Conservation (phyloP, 2,113 vertebrate genomes). For the Myiagra hebetior region DNA sequence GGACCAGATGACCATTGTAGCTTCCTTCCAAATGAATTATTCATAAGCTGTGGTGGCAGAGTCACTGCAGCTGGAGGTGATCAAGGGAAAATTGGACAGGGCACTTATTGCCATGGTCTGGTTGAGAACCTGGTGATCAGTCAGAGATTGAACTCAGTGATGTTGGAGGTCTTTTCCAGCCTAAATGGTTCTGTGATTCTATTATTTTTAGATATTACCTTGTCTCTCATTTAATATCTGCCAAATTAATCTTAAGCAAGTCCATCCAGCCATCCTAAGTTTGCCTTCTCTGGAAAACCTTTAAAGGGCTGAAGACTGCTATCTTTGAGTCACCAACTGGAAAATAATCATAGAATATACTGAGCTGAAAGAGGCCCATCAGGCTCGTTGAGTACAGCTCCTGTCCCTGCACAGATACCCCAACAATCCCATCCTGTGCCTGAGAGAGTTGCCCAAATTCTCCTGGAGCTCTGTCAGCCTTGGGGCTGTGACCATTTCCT, state of each 20-base stretch:
- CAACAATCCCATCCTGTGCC: background rate
- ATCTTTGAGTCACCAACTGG: background rate
- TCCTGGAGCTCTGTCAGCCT: background rate
- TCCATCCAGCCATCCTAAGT: background rate
- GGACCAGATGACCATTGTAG: background rate
- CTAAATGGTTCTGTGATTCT: background rate
- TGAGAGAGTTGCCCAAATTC: background rate
- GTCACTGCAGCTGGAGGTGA: background rate
- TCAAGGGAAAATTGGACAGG: background rate
- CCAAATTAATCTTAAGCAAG: background rate
- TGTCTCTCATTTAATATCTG: background rate
- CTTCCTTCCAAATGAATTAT: background rate
- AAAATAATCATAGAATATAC: background rate
- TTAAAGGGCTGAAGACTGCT: background rate
- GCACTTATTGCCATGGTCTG: background rate
- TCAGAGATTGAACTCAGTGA: background rate
- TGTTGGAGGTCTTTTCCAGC: background rate
- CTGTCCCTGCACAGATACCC: background rate
- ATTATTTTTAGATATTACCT: background rate
- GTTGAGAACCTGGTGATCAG: background rate
- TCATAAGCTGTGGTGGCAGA: accelerated
- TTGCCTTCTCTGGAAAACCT: background rate
- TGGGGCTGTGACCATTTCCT: background rate
- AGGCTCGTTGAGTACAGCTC: accelerated
- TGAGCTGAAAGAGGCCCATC: background rate